Conservation (phyloP, 2,888 invertebrate genomes). For the Neoascia interrupta region DNA sequence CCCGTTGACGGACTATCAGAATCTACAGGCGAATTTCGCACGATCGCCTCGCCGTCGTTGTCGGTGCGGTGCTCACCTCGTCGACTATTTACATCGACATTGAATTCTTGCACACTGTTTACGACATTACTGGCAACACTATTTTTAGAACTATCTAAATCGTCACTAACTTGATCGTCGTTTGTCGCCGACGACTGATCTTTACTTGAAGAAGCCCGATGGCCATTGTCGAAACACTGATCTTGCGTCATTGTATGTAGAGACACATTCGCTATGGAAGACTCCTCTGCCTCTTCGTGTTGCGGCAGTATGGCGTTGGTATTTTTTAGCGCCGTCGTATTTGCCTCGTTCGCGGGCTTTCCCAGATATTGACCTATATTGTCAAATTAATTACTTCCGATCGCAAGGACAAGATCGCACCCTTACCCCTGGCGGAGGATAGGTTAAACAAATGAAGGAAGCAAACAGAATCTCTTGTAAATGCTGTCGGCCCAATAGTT, state of each 20-base stretch:
- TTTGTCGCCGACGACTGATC: constrained; percentile 23
- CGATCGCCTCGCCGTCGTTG: constrained; percentile 36
- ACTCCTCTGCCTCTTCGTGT: constrained; percentile 23
- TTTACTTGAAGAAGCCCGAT: constrained; percentile 45
- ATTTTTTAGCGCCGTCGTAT: constrained; percentile 38
- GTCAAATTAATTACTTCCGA: background rate
- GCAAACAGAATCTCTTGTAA: background rate
- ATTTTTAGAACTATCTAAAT: constrained; percentile 61
- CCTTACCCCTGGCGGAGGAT: too few species aligned
- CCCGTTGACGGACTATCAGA: constrained; percentile 32
- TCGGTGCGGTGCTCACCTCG: constrained; percentile 29
- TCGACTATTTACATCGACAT: constrained; percentile 59
- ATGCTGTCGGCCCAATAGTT: constrained; percentile 44
- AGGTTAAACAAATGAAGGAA: background rate
- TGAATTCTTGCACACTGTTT: constrained; percentile 61
- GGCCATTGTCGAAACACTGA: constrained; percentile 52
- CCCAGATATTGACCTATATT: constrained; percentile 65
- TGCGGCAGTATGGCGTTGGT: constrained; percentile 19
- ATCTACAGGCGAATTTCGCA: constrained; percentile 42
- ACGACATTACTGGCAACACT: constrained; percentile 53
- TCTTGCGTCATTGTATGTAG: constrained; percentile 65
- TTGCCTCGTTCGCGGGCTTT: constrained; percentile 39
- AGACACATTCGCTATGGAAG: constrained; percentile 44
- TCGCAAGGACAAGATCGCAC: too few species aligned
- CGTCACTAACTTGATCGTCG: constrained; percentile 59